These are phyloP conservation scores for Punctoribates punctum DNA, from an alignment of 2,888 invertebrate genomes.

Conservation along the genomic window DNA sequence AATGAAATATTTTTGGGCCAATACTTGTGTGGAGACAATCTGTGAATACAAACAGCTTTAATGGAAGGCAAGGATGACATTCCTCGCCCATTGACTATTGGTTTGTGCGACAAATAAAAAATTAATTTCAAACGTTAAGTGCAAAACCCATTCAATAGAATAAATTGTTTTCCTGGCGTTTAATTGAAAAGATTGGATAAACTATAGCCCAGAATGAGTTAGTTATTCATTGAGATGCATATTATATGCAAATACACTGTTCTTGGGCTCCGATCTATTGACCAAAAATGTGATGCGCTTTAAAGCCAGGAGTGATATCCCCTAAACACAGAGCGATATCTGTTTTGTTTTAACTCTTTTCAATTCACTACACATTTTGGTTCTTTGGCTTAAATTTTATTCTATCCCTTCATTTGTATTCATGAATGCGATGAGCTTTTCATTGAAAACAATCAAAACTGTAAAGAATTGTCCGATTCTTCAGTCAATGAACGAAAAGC, in stretches of 20 bases:
- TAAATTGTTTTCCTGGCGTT: slow-evolving; percentile 5
- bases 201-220: not conserved
- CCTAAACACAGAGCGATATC: not conserved
- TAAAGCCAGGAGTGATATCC: slow-evolving; percentile 2
- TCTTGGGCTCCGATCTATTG: not conserved
- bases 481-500: not conserved
- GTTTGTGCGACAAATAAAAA: not conserved
- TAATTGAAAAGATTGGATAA: slow-evolving; percentile 12
- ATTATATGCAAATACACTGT: too few species aligned
- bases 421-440: slow-evolving; percentile 14
- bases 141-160: not conserved
- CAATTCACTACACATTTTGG: not conserved
- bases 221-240: too few species aligned
- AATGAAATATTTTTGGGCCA: too few species aligned
- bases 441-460: not conserved
- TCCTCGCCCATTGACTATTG: too few species aligned
- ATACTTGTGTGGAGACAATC: too few species aligned
- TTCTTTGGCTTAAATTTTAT: not conserved
- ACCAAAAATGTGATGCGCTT: slow-evolving; percentile 18
- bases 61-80: too few species aligned
- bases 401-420: slow-evolving; percentile 19
- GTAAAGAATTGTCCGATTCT: too few species aligned
- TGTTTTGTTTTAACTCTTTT: not conserved
- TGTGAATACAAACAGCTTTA: not conserved
- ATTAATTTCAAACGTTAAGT: slow-evolving; percentile 2